Evolutionary conservation across 2,113 vertebrate species (phyloP).

Genomic region (Hypomesus transpacificus): DNA sequence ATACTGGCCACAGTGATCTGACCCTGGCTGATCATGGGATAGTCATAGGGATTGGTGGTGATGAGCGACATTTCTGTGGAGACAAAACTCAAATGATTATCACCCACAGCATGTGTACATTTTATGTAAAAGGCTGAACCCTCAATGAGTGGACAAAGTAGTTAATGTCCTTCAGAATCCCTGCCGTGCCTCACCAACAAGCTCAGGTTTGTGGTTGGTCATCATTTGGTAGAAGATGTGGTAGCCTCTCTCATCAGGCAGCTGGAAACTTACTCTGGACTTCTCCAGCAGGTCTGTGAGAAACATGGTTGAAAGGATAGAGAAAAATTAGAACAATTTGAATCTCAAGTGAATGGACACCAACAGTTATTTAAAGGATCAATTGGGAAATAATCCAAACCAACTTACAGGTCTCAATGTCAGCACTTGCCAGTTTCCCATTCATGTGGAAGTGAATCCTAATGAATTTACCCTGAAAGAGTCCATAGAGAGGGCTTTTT

Average conservation of each 20-base stretch:
- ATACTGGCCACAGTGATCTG: too few species aligned
- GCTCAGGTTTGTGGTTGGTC: constrained; percentile 76
- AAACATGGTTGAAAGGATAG: neutral
- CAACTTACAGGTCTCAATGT: constrained; percentile 80
- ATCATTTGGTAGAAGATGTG: constrained; percentile 80
- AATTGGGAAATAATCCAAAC: neutral
- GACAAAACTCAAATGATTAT: too few species aligned
- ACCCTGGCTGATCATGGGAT: too few species aligned
- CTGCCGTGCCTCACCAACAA: constrained; percentile 64
- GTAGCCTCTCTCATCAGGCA: constrained; percentile 78
- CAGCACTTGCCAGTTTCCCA: constrained; percentile 78
- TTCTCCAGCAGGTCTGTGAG: constrained; percentile 75
- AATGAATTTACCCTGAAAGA: constrained; percentile 76
- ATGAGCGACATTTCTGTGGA: too few species aligned
- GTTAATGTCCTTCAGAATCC: too few species aligned
- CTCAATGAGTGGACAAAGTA: too few species aligned
- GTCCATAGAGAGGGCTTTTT: constrained; percentile 8
- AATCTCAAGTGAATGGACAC: neutral
- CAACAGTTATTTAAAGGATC: neutral
- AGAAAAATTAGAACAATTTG: too few species aligned
- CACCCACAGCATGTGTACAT: too few species aligned
- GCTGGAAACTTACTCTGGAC: constrained; percentile 81
- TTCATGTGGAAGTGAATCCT: constrained; percentile 76
- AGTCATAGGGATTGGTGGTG: too few species aligned
- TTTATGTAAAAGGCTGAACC: too few species aligned